Evolutionary conservation across 1,140 invertebrate species (phyloP).

Genomic region (Sipha flava): DNA sequence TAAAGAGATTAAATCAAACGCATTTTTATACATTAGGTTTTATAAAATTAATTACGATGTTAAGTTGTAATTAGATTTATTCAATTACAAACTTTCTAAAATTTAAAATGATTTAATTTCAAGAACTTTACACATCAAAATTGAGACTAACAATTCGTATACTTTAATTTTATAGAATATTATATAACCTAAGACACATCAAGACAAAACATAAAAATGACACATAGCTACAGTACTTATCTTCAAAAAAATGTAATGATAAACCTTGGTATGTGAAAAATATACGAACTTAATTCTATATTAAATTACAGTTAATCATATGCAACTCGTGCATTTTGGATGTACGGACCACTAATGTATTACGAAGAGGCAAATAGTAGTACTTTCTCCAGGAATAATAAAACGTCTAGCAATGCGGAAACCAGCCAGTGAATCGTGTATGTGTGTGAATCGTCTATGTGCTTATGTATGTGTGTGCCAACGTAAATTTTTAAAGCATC

Average conservation of each 20-base stretch:
- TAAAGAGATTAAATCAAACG: background rate
- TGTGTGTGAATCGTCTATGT: background rate
- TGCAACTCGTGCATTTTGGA: background rate
- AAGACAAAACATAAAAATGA: too few relatives aligned
- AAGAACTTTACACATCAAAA: too few relatives aligned
- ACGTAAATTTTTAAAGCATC: background rate
- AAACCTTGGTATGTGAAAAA: background rate
- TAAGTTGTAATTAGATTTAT: background rate
- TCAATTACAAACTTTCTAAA: background rate
- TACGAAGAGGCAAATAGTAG: background rate
- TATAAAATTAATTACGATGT: background rate
- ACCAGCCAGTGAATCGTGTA: background rate
- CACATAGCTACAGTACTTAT: background rate
- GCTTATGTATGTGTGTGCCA: background rate
- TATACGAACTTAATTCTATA: background rate
- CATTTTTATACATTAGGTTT: background rate
- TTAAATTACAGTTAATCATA: too few relatives aligned
- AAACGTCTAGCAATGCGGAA: conserved; percentile 31
- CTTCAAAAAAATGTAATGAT: background rate
- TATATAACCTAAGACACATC: too few relatives aligned
- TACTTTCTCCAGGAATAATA: conserved; percentile 13
- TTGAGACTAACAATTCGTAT: too few relatives aligned
- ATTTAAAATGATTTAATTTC: background rate
- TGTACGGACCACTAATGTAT: background rate
- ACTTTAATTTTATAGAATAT: too few relatives aligned